A percentile compares a stretch with the other conserved stretches of the same genome.
Evolutionary conservation across 1,140 invertebrate genomes (phyloP).

Genomic region (Pantala flavescens): DNA sequence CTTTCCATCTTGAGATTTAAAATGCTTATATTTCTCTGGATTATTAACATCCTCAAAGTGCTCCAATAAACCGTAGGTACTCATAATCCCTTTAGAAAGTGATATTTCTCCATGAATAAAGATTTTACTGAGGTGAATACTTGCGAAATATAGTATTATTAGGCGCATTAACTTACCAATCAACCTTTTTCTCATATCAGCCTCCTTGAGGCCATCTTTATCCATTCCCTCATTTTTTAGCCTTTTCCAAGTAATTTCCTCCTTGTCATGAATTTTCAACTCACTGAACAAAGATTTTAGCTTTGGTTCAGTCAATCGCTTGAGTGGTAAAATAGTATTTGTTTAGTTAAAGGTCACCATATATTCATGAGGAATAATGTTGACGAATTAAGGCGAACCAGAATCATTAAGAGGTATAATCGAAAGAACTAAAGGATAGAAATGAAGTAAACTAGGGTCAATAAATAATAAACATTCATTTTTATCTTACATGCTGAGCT

Average conservation of each 20-base stretch:
- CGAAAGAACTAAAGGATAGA: too few relatives aligned
- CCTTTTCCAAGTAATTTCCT: conserved; percentile 75
- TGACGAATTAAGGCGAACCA: too few relatives aligned
- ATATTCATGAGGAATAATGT: not conserved
- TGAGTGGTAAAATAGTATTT: conserved; percentile 24
- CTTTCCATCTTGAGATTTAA: conserved; percentile 43
- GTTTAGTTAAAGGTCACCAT: too few relatives aligned
- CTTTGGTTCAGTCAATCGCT: conserved; percentile 74
- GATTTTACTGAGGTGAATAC: too few relatives aligned
- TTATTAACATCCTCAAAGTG: conserved; percentile 61
- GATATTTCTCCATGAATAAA: too few relatives aligned
- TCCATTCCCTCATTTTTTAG: conserved; percentile 70
- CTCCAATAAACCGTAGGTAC: conserved; percentile 66
- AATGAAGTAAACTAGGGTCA: too few relatives aligned
- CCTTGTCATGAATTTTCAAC: conserved; percentile 83
- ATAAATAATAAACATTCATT: conserved; percentile 17
- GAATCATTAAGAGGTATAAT: too few relatives aligned
- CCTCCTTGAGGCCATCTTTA: conserved; percentile 75
- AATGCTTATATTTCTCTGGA: conserved; percentile 42
- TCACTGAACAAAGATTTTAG: conserved; percentile 78
- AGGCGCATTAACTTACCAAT: conserved; percentile 39
- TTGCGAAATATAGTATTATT: too few relatives aligned
- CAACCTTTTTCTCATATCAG: conserved; percentile 66
- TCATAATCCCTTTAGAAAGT: conserved; percentile 54
- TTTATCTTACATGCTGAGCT: conserved; percentile 59